Percentiles rank a stretch among this genome's conserved stretches.
Evolutionary conservation across 2,797 vertebrate species (phyloP).

Genomic region (Forpus xanthops): DNA sequence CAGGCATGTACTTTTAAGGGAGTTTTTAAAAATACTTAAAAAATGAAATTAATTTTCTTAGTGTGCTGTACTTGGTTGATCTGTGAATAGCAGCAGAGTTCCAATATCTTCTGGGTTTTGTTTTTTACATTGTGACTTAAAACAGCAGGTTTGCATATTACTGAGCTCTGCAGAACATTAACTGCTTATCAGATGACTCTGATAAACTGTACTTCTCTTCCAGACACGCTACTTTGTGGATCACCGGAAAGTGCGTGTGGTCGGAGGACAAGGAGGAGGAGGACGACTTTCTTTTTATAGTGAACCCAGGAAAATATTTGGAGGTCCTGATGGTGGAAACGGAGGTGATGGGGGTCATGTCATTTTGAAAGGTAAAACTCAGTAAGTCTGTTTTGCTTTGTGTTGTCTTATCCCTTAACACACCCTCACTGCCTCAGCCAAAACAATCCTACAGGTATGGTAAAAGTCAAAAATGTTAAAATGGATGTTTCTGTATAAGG

Average conservation of each 20-base stretch:
- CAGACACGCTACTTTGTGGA: conserved; percentile 91
- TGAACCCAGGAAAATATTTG: conserved; percentile 93
- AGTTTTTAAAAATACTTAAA: background rate
- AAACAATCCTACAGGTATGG: fast-evolving
- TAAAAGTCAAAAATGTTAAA: background rate
- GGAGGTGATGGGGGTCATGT: conserved; percentile 88
- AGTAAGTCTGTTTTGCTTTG: fast-evolving
- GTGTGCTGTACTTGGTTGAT: background rate
- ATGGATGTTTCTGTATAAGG: background rate
- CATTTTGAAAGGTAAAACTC: conserved; percentile 77
- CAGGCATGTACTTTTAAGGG: background rate
- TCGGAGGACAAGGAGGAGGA: conserved; percentile 86
- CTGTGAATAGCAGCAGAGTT: background rate
- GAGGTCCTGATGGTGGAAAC: conserved; percentile 93
- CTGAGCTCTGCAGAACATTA: background rate
- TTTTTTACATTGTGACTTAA: background rate
- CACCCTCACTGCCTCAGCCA: fast-evolving
- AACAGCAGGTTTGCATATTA: background rate
- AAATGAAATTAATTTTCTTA: background rate
- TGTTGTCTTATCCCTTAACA: background rate
- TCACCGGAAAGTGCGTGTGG: conserved; percentile 82
- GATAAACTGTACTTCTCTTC: background rate
- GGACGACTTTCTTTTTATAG: conserved; percentile 88
- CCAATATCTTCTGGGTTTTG: background rate
- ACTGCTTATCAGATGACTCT: background rate